A percentile compares a stretch with the other conserved stretches of the same genome.
These are phyloP conservation scores for Plebejus argus DNA, from an alignment of 2,888 invertebrate genomes.

Conservation along the genomic window DNA sequence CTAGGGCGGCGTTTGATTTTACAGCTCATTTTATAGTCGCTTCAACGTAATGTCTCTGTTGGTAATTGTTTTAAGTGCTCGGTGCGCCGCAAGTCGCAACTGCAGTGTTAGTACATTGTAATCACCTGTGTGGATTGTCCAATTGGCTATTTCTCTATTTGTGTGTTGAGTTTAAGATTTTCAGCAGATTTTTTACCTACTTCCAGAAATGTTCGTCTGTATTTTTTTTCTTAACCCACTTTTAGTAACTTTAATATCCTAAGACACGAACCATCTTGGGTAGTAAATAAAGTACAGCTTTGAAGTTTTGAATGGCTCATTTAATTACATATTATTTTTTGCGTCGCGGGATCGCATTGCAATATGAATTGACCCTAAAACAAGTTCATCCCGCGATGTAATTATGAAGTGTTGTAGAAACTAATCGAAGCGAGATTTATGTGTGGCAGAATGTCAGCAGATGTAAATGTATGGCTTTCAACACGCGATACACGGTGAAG, in stretches of 20 bases:
- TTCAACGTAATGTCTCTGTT: conserved; percentile 48
- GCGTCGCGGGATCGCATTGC: not conserved
- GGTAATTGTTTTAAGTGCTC: conserved; percentile 42
- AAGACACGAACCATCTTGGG: too few relatives aligned
- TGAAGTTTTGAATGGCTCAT: too few relatives aligned
- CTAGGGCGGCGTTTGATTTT: conserved; percentile 48
- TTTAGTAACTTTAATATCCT: not conserved
- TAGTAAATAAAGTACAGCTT: too few relatives aligned
- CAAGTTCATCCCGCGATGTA: too few relatives aligned
- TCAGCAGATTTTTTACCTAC: too few relatives aligned
- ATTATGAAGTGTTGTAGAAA: not conserved
- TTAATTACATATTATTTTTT: too few relatives aligned
- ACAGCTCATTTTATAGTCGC: conserved; percentile 56
- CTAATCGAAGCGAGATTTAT: conserved; percentile 6
- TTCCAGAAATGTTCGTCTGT: not conserved
- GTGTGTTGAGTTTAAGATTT: not conserved
- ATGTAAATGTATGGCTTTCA: not conserved
- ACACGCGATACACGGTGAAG: not conserved
- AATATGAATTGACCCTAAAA: not conserved
- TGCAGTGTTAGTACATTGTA: conserved; percentile 36
- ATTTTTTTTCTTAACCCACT: not conserved
- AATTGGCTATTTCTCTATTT: not conserved
- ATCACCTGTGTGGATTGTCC: conserved; percentile 27
- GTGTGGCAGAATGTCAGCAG: not conserved
- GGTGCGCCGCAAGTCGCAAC: conserved; percentile 38